Evolutionary conservation across 2,888 invertebrate genomes (phyloP), one percentile per base, ranked within the genome.

Genomic region (Venusia cambrica): DNA sequence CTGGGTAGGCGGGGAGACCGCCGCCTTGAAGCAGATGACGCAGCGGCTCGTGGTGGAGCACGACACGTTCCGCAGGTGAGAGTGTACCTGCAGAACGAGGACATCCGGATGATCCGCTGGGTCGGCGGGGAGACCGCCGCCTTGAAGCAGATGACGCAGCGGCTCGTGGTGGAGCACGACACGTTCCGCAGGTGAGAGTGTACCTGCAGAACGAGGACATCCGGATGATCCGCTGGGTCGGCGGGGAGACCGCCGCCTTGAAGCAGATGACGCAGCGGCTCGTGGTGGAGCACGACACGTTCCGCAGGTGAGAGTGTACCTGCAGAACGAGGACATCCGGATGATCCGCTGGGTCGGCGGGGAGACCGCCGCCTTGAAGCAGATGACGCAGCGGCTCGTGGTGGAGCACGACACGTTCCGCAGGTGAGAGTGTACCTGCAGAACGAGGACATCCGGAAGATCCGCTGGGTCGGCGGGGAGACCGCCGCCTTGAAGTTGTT

Each of bases 121-220:
- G 77, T 84, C 7, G 93, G 93, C 0, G 93, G 93, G 0, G 93
- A 94, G 70, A 88, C 78, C 0, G 61, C 87, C 9, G 93, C 92
- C 0, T 62, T 93, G 6, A 59, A 84, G 21, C 88, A 90, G 40
- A 80, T 92, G 51, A 54, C 83, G 33, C 76, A 88, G 10, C 87
- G 93, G 0, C 73, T 93, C 1, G 66, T 78, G 6, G 89, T 89
- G 1, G 90, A 90, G 44, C 70, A 85, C 36, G 79, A 88, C 24
- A 89, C 90, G 0, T 84, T 84, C 40, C 61, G 74, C 66, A 75
- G 72, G 83, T 80, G 33, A 44, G n/a, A n/a, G n/a, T n/a, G n/a
- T n/a, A n/a, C n/a, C n/a, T n/a, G n/a, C n/a, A n/a, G n/a, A n/a
- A n/a, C n/a, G n/a, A n/a, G n/a, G n/a, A n/a, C n/a, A n/a, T n/a